Evolutionary conservation across 2,113 vertebrate species (phyloP).

Genomic region (Catharus bicknelli): DNA sequence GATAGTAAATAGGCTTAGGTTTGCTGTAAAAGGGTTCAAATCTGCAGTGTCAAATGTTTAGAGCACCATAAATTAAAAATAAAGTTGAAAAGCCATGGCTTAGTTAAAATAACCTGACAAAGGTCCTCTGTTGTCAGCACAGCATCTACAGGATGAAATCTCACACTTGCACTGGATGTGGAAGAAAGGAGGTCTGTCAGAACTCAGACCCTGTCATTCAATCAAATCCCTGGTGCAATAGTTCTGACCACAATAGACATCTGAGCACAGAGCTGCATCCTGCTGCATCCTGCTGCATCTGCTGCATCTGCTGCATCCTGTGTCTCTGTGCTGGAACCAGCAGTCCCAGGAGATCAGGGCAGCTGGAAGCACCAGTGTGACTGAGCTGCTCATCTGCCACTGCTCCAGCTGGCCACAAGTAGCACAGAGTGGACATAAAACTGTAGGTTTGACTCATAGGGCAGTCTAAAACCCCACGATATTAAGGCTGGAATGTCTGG

Average conservation of each 20-base stretch:
- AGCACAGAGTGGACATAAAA: background rate
- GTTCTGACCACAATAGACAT: background rate
- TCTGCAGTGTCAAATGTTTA: background rate
- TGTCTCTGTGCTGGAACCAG: background rate
- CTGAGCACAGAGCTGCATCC: background rate
- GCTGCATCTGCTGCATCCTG: background rate
- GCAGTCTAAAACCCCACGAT: rapidly evolving
- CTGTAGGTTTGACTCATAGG: background rate
- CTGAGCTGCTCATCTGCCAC: background rate
- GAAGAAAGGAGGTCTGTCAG: background rate
- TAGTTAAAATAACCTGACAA: background rate
- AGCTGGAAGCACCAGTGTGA: background rate
- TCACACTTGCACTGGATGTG: rapidly evolving
- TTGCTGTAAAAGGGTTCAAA: background rate
- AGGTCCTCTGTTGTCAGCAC: background rate
- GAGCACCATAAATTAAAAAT: background rate
- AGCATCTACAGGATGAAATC: background rate
- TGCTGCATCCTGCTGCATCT: background rate
- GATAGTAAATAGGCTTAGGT: background rate
- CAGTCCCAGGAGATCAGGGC: background rate
- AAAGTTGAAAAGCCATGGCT: background rate
- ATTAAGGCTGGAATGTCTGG: background rate
- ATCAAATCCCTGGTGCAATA: background rate
- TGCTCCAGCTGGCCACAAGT: background rate
- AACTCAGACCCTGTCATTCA: background rate